Evolutionary conservation across 2,797 vertebrate species (phyloP), one percentile per base, ranked within the genome.

Genomic region (Phalanger gymnotis): DNA sequence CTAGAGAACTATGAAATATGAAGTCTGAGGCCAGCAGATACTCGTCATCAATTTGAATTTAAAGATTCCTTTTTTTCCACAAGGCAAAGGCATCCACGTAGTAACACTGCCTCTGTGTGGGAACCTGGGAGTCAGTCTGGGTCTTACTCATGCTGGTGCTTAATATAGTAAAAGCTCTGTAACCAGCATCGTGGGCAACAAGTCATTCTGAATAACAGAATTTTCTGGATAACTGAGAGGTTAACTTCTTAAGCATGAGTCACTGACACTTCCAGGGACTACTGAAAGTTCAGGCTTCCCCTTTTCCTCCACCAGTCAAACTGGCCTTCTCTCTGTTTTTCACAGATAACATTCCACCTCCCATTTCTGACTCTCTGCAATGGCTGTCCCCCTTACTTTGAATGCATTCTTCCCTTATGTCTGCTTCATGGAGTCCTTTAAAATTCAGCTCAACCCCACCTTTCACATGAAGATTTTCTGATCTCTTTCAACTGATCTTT

Each of bases 21-120:
- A 90, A 94, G 4, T 94, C 90, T 94, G 53, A 90, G 81, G 92
- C 94, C 3, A 96, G 28, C 53, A 90, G 92, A 94, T 54, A 92
- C 0, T 55, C 51, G 54, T 89, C 81, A 53, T 47, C 90, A 95
- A 56, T 81, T 89, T 92, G 7, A 91, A 30, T 47, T 93, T 93
- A 92, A 54, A 30, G 28, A 90, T 91, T 95, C 94, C 9, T 93
- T 89, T 92, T 47, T 12, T 27, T 11, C 40, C 73, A 91, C 19
- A 16, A 96, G 91, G 27, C n/a, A 94, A 89, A 55, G 34, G 89
- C 90, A 57, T 53, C 30, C 31, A 93, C 52, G 53, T 92, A 93
- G 91, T 22, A 6, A 16, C 30, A 30, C 53, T 66, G 58, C 34
- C 53, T 94, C 87, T 54, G 7, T 55, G 4, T 28, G 58, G 90